A percentile compares a stretch with the other conserved stretches of the same genome.
Conservation (phyloP, 1,140 invertebrate genomes). For the Polyergus mexicanus region DNA sequence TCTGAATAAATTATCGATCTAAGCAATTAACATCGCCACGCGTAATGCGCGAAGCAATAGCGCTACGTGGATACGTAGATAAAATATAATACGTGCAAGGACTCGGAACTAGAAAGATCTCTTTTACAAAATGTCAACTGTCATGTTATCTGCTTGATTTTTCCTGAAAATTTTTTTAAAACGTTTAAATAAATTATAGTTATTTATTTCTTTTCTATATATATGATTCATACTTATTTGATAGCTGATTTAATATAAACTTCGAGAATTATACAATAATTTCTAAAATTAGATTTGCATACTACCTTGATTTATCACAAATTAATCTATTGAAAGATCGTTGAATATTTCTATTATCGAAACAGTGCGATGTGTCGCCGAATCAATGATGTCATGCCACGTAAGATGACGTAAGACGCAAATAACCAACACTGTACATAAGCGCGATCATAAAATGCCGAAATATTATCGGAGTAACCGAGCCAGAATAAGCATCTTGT, state of each 20-base stretch:
- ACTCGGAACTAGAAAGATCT: neutral
- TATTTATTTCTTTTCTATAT: neutral
- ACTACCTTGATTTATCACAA: neutral
- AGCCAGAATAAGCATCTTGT: conserved; percentile 6
- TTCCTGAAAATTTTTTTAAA: neutral
- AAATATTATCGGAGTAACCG: conserved; percentile 44
- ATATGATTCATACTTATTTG: neutral
- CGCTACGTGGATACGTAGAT: neutral
- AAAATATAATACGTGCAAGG: neutral
- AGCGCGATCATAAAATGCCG: conserved; percentile 1
- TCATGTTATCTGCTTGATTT: neutral
- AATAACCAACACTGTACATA: conserved; percentile 22
- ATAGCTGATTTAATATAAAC: too few relatives aligned
- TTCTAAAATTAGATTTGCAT: neutral
- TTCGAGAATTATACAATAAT: neutral
- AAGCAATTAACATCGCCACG: conserved; percentile 26
- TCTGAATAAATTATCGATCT: conserved; percentile 22
- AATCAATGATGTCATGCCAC: conserved; percentile 58
- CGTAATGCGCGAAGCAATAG: neutral
- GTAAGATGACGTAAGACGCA: conserved; percentile 54
- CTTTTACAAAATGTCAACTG: neutral
- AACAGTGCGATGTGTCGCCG: neutral
- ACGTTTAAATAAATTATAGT: neutral
- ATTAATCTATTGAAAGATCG: neutral
- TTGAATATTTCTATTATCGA: conserved; percentile 61